These are phyloP conservation scores for Unio delphinus DNA, from an alignment of 2,888 invertebrate genomes.

Conservation along the genomic window DNA sequence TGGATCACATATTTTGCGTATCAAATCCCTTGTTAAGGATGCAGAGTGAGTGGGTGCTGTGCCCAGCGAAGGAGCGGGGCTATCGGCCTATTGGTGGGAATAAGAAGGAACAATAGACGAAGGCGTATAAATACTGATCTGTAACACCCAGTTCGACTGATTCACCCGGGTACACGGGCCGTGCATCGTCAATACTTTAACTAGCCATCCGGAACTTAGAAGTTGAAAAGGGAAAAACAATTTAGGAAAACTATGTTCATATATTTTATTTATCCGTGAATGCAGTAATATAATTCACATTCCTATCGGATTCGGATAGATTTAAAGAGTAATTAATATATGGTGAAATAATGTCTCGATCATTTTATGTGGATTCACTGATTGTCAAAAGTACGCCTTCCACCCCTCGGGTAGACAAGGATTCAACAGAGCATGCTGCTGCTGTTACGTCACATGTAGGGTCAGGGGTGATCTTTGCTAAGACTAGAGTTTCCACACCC, in stretches of 20 bases:
- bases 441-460: conserved; percentile 22
- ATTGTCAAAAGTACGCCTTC: conserved; percentile 56
- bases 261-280: too few relatives aligned
- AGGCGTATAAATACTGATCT: conserved; percentile 14
- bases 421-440: conserved; percentile 10
- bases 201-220: too few relatives aligned
- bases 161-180: conserved; percentile 16
- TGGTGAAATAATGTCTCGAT: conserved; percentile 63
- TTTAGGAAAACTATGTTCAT: too few relatives aligned
- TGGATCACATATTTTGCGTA: conserved; percentile 43
- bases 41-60: conserved; percentile 21
- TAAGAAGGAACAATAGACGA: conserved; percentile 22
- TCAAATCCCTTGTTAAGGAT: conserved; percentile 27
- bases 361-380: conserved; percentile 69
- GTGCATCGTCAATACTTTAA: neutral
- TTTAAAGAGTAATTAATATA: too few relatives aligned
- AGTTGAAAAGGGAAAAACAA: too few relatives aligned
- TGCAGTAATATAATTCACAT: too few relatives aligned
- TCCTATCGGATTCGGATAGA: too few relatives aligned
- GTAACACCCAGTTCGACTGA: conserved; percentile 21
- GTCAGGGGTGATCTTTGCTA: conserved; percentile 20
- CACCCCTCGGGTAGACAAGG: conserved; percentile 8
- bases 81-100: neutral
- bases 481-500: conserved; percentile 19
- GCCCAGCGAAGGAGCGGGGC: conserved; percentile 10